Evolutionary conservation across 2,888 invertebrate species (phyloP).

Genomic region (Pyrochroa serraticornis): DNA sequence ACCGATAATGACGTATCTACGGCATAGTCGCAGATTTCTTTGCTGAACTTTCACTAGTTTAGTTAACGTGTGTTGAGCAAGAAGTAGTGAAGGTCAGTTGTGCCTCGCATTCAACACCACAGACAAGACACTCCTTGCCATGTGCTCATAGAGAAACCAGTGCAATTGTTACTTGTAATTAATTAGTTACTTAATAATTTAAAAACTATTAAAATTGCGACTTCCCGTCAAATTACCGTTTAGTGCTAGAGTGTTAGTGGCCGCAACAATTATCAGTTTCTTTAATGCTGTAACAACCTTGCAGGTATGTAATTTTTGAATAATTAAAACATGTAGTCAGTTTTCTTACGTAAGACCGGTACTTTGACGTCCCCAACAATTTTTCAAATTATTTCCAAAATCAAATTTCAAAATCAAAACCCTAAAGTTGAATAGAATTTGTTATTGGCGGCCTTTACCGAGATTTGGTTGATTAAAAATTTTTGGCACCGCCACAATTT

Average conservation of each 20-base stretch:
- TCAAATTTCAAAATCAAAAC: not conserved
- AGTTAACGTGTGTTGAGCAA: constrained; percentile 17
- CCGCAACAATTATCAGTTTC: not conserved
- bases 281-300: no score
- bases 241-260: not conserved
- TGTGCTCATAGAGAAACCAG: constrained; percentile 22
- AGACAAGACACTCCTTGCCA: constrained; percentile 26
- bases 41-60: constrained; percentile 17
- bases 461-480: no score
- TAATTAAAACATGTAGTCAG: not conserved
- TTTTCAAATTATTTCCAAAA: no score
- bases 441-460: no score
- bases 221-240: not conserved
- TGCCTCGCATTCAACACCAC: constrained; percentile 17
- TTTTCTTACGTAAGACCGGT: no score
- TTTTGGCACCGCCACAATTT: no score
- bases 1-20: constrained; percentile 10
- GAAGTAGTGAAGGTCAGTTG: constrained; percentile 30
- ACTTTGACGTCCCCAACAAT: no score
- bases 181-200: no score
- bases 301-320: not conserved
- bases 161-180: not conserved
- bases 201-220: no score
- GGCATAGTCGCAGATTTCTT: constrained; percentile 24
- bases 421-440: no score